These are phyloP conservation scores for Drosophila ficusphila DNA, from an alignment of 1,140 invertebrate genomes.

Conservation along the genomic window DNA sequence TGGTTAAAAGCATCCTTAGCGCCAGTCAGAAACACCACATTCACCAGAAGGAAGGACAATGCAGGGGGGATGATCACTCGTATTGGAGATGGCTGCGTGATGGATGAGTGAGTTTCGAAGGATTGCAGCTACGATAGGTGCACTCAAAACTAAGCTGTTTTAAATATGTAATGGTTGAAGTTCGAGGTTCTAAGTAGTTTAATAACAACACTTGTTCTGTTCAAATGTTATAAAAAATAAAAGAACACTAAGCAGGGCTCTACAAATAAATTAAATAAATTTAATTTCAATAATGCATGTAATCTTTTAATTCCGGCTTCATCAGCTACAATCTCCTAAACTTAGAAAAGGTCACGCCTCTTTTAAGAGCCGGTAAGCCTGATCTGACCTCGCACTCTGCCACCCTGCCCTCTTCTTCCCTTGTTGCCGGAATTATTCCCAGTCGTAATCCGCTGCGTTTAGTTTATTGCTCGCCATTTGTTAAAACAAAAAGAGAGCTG, in stretches of 20 bases:
- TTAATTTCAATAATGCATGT: no score
- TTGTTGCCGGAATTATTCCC: conserved; percentile 23
- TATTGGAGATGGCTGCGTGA: conserved; percentile 21
- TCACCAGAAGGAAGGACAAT: conserved; percentile 52
- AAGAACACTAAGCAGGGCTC: no score
- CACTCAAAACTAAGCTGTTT: no score
- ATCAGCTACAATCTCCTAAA: neutral
- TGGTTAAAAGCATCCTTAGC: conserved; percentile 72
- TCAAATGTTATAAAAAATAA: no score
- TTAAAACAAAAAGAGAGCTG: conserved; percentile 53
- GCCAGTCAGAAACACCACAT: conserved; percentile 48
- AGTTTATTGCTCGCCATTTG: conserved; percentile 74
- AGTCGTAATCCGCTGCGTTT: conserved; percentile 73
- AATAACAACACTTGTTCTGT: no score
- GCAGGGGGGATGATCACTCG: neutral
- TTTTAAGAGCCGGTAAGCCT: conserved; percentile 6
- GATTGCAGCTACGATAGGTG: neutral
- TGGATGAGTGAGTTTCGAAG: neutral
- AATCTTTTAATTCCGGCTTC: no score
- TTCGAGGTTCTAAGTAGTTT: no score
- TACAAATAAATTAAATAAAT: no score
- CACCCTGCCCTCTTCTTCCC: neutral
- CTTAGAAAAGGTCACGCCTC: conserved; percentile 1
- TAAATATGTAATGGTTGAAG: no score
- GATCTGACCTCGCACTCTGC: conserved; percentile 1